Evolutionary conservation across 2,113 vertebrate genomes (phyloP).

Genomic region (Cyprinus carpio): DNA sequence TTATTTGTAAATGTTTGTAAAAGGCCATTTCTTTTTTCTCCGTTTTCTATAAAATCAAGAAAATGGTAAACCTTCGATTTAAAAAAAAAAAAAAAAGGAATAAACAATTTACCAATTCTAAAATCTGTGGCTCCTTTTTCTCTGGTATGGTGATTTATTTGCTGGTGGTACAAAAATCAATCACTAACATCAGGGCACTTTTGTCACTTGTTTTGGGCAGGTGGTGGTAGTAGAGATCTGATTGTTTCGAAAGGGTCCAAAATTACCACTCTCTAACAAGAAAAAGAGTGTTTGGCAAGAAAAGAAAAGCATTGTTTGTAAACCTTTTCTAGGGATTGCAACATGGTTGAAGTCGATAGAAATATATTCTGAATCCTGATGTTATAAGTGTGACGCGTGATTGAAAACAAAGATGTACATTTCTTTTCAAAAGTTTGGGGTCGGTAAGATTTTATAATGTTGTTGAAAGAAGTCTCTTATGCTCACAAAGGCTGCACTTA

Average conservation of each 20-base stretch:
- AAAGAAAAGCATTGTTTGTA: not conserved
- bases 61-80: conserved; percentile 41
- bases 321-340: not conserved
- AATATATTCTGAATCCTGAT: not conserved
- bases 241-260: not conserved
- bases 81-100: conserved; percentile 41
- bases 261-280: not conserved
- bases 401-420: not conserved
- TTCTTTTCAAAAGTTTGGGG: too few species aligned
- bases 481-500: not conserved
- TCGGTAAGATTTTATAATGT: too few species aligned
- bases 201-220: conserved; percentile 15
- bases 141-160: not conserved
- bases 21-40: conserved; percentile 65
- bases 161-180: not conserved
- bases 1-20: conserved; percentile 92
- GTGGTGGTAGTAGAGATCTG: conserved; percentile 15
- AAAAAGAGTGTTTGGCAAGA: not conserved
- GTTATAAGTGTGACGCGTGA: not conserved
- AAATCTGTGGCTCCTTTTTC: not conserved
- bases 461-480: too few species aligned
- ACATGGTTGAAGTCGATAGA: not conserved
- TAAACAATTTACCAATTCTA: conserved; percentile 38
- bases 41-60: conserved; percentile 72
- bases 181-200: not conserved